Evolutionary conservation across 1,140 invertebrate genomes (phyloP).

Genomic region (Papilio dardanus): DNA sequence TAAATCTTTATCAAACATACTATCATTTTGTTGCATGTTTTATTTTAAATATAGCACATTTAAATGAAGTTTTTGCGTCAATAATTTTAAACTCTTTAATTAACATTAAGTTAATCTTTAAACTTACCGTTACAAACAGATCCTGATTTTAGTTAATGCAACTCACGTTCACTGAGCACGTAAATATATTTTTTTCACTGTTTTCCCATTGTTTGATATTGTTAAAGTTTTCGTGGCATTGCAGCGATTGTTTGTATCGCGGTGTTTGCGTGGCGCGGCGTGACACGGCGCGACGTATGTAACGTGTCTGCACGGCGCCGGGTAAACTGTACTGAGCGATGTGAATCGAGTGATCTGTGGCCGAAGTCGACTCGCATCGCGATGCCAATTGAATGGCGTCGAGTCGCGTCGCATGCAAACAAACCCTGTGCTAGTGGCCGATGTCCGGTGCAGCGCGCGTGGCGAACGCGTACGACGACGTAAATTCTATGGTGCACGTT

Average conservation of each 20-base stretch:
- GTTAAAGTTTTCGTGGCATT: constrained; percentile 32
- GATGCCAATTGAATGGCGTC: constrained; percentile 9
- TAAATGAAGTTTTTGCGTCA: neutral
- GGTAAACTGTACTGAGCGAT: neutral
- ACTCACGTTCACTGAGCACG: neutral
- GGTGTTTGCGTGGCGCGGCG: neutral
- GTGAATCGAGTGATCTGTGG: neutral
- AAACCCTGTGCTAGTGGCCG: constrained; percentile 26
- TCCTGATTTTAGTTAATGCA: neutral
- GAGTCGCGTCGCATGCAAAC: constrained; percentile 29
- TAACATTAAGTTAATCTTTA: neutral
- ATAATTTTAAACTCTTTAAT: neutral
- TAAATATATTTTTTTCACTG: constrained; percentile 10
- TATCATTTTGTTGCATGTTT: too few species aligned
- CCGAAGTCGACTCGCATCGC: neutral
- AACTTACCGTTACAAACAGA: constrained; percentile 27
- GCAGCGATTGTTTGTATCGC: constrained; percentile 14
- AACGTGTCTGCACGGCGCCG: constrained; percentile 26
- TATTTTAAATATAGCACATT: too few species aligned
- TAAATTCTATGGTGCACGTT: neutral
- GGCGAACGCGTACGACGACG: neutral
- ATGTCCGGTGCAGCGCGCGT: neutral
- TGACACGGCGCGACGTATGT: neutral
- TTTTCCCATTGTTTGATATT: constrained; percentile 9
- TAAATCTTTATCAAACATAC: too few species aligned